These are phyloP conservation scores for Halictus quadricinctus DNA, from an alignment of 2,888 invertebrate species.

Conservation along the genomic window DNA sequence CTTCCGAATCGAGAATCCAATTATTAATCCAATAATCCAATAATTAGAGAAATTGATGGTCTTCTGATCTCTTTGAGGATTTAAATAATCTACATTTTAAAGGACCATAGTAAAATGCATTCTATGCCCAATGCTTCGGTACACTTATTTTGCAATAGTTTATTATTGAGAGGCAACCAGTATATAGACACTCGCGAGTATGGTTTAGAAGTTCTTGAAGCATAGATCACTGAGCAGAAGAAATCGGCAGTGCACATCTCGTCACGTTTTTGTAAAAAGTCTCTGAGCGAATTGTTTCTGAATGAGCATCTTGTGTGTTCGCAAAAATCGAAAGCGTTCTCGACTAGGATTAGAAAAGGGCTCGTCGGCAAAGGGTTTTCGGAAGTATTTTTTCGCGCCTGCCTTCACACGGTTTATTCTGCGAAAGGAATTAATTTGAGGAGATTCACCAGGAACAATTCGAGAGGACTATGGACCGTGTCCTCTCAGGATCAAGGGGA, in stretches of 20 bases:
- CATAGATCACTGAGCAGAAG: background rate
- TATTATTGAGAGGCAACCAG: background rate
- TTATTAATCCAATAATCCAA: no score
- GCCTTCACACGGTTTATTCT: background rate
- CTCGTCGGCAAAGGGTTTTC: background rate
- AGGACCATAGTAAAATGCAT: background rate
- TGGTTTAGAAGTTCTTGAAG: background rate
- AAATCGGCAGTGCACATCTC: background rate
- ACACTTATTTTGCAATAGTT: background rate
- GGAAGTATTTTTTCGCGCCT: background rate
- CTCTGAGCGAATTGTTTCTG: background rate
- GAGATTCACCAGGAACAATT: slow-evolving; percentile 34
- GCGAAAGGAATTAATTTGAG: slow-evolving; percentile 24
- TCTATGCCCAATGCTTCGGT: background rate
- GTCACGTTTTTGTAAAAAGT: background rate
- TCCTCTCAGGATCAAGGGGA: slow-evolving; percentile 27
- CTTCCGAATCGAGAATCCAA: no score
- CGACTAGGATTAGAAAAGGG: background rate
- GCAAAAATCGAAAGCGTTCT: background rate
- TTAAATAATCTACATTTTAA: background rate
- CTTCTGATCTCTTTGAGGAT: background rate
- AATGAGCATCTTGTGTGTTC: no score
- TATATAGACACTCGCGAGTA: background rate
- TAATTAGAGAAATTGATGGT: no score
- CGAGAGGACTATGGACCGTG: slow-evolving; percentile 30